phyloP scores from a whole-genome alignment of 2,797 vertebrate species.

The Sebastes vulpes region DNA sequence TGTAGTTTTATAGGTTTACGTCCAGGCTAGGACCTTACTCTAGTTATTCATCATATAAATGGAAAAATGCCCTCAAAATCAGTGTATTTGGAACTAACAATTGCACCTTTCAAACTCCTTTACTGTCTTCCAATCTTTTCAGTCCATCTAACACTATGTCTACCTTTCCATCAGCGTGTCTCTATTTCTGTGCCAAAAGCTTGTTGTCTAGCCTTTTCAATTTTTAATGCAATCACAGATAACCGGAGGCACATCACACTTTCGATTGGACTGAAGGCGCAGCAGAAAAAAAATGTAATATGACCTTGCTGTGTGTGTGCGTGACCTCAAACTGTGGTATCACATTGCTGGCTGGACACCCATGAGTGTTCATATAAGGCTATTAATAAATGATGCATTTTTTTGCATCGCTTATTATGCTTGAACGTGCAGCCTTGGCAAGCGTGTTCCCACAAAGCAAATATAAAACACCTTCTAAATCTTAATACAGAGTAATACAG shows the following conservation, averaged over 20 bases:
- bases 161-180: not conserved
- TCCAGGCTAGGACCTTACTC: not conserved
- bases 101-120: not conserved
- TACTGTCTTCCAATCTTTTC: not conserved
- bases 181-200: not conserved
- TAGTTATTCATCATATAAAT: not conserved
- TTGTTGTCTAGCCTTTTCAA: not conserved
- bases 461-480: not conserved
- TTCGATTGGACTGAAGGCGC: not conserved
- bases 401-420: not conserved
- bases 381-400: conserved; percentile 54
- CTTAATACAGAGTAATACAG: not conserved
- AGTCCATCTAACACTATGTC: not conserved
- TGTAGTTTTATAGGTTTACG: not conserved
- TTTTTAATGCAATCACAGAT: conserved; percentile 42
- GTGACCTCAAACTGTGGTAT: conserved; percentile 22
- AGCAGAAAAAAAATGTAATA: conserved; percentile 29
- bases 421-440: not conserved
- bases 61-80: not conserved
- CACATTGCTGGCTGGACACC: conserved; percentile 20
- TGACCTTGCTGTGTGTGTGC: not conserved
- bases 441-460: not conserved
- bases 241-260: conserved; percentile 1
- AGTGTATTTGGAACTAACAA: not conserved
- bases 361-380: conserved; percentile 26